Conservation (phyloP, 2,888 invertebrate genomes). For the Coenonympha glycerion region DNA sequence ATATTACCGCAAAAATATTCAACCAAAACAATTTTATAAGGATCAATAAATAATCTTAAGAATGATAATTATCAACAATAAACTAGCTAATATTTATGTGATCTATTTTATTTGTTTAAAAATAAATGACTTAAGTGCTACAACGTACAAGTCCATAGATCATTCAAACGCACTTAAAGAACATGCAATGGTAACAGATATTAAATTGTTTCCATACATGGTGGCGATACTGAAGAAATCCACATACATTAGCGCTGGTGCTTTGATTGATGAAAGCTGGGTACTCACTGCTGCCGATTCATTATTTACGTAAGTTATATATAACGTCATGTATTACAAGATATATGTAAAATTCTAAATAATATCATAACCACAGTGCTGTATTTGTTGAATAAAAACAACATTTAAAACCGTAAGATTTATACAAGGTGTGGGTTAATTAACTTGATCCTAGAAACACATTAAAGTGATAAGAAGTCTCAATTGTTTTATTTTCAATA, state of each 20-base stretch:
- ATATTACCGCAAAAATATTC: too few species aligned
- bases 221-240: conserved; percentile 51
- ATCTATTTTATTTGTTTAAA: too few species aligned
- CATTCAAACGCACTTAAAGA: conserved; percentile 34
- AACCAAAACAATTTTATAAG: too few species aligned
- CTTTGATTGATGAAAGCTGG: conserved; percentile 54
- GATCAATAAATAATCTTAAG: background rate
- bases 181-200: conserved; percentile 41
- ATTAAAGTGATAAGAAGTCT: too few species aligned
- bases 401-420: too few species aligned
- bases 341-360: too few species aligned
- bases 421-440: too few species aligned
- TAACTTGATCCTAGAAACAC: too few species aligned
- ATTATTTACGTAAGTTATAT: conserved; percentile 45
- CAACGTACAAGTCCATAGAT: background rate
- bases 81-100: background rate
- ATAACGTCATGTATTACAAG: background rate
- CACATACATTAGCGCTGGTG: conserved; percentile 51
- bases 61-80: background rate
- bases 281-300: conserved; percentile 57
- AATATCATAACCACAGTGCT: too few species aligned
- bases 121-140: background rate
- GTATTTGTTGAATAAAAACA: too few species aligned
- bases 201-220: conserved; percentile 50
- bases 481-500: too few species aligned